A percentile compares a stretch with the other conserved stretches of the same genome.
These are phyloP conservation scores for Lasaia peninsularis DNA, from an alignment of 1,140 invertebrate species.

Conservation along the genomic window DNA sequence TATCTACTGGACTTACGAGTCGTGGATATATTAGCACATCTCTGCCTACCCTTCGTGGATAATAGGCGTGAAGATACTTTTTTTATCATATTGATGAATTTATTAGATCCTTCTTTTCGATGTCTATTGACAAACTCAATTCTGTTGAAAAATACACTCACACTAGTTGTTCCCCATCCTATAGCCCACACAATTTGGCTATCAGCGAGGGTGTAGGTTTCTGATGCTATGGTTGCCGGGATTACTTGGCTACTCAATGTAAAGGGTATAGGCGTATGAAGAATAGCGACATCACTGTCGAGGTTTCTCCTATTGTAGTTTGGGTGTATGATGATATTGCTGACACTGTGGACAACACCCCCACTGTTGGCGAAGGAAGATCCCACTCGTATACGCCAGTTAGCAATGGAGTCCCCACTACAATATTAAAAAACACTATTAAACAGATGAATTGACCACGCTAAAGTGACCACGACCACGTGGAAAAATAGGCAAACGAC, in stretches of 20 bases:
- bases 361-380: constrained; percentile 37
- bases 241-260: constrained; percentile 30
- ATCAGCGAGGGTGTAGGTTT: constrained; percentile 37
- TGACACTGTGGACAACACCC: constrained; percentile 28
- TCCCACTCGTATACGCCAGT: constrained; percentile 37
- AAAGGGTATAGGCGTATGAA: constrained; percentile 40
- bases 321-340: constrained; percentile 31
- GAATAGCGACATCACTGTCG: constrained; percentile 80
- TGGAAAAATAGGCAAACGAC: too few relatives aligned
- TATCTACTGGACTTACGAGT: too few relatives aligned
- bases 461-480: too few relatives aligned
- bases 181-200: constrained; percentile 67
- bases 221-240: constrained; percentile 31
- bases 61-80: too few relatives aligned
- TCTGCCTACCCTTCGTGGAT: too few relatives aligned
- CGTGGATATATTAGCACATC: too few relatives aligned
- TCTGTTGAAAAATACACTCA: constrained; percentile 44
- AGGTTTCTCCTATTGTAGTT: constrained; percentile 20
- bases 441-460: too few relatives aligned
- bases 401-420: constrained; percentile 17
- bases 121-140: too few relatives aligned
- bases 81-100: too few relatives aligned
- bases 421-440: constrained; percentile 15
- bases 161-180: constrained; percentile 78
- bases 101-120: too few relatives aligned